Conservation (phyloP, 2,888 invertebrate species). For the Eurytoma californica region DNA sequence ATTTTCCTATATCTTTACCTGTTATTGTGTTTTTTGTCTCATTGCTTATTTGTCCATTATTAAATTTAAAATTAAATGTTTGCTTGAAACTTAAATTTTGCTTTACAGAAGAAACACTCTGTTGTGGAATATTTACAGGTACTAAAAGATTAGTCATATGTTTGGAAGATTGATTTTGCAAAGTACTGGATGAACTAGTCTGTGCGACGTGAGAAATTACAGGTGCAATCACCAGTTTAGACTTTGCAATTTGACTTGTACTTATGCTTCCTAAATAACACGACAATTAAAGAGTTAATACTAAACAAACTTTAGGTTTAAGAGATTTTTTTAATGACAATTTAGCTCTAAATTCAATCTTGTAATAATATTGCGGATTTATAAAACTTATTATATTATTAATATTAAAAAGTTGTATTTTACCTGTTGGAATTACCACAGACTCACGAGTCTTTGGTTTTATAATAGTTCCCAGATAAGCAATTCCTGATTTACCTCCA, state of each 20-base stretch:
- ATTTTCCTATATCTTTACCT: conserved; percentile 70
- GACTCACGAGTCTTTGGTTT: conserved; percentile 67
- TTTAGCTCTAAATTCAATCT: background rate
- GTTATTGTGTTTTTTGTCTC: conserved; percentile 80
- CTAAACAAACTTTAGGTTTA: background rate
- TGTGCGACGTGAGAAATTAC: conserved; percentile 69
- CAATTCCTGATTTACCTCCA: conserved; percentile 72
- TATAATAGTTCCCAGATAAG: conserved; percentile 72
- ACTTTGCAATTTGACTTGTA: conserved; percentile 66
- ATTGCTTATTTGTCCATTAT: conserved; percentile 80
- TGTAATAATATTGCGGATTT: too few relatives aligned
- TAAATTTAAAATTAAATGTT: conserved; percentile 71
- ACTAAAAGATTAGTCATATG: conserved; percentile 71
- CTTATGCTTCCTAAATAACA: conserved; percentile 63
- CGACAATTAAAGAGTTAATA: conserved; percentile 14
- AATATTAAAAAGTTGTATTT: conserved; percentile 32
- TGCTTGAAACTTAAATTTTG: conserved; percentile 81
- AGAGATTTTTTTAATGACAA: background rate
- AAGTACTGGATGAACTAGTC: conserved; percentile 62
- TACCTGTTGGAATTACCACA: conserved; percentile 71
- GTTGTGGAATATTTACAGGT: conserved; percentile 71
- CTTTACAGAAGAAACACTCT: conserved; percentile 74
- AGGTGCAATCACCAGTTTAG: conserved; percentile 70
- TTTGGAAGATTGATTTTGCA: conserved; percentile 66
- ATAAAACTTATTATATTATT: too few relatives aligned